These are phyloP conservation scores for Tachysurus fulvidraco DNA, from an alignment of 2,113 vertebrate genomes.

Conservation along the genomic window DNA sequence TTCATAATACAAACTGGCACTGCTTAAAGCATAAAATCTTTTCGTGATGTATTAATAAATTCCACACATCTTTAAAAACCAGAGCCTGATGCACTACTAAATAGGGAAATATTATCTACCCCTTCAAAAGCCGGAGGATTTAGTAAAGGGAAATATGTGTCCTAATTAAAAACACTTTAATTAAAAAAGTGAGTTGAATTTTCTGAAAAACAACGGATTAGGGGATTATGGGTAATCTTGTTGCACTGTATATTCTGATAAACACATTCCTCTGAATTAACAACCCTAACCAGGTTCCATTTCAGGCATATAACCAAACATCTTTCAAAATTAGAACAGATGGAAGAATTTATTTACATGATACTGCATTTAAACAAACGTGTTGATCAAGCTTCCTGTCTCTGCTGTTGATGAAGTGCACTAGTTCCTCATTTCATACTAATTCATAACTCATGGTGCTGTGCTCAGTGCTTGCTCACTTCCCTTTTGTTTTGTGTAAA, in stretches of 20 bases:
- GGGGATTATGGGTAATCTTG: slow-evolving; percentile 47
- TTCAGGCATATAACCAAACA: not conserved
- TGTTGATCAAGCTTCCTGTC: slow-evolving; percentile 1
- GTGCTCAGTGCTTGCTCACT: not conserved
- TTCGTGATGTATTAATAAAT: slow-evolving; percentile 31
- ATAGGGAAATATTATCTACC: slow-evolving; percentile 32
- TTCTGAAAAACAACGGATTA: slow-evolving; percentile 46
- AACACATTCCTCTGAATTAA: slow-evolving; percentile 34
- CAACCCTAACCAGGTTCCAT: slow-evolving; percentile 11
- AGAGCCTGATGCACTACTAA: slow-evolving; percentile 25
- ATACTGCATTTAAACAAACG: not conserved
- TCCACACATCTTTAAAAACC: slow-evolving; percentile 24
- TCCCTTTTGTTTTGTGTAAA: not conserved
- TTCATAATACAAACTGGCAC: slow-evolving; percentile 20
- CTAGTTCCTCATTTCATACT: slow-evolving; percentile 3
- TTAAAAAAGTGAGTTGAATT: slow-evolving; percentile 49
- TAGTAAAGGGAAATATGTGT: slow-evolving; percentile 26
- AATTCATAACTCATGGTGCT: slow-evolving; percentile 19
- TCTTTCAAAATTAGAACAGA: slow-evolving; percentile 9
- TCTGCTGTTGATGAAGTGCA: slow-evolving; percentile 16
- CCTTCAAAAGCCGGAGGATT: slow-evolving; percentile 34
- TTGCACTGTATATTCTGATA: slow-evolving; percentile 40
- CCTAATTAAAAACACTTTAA: slow-evolving; percentile 46
- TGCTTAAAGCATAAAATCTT: not conserved
- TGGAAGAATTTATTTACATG: not conserved